phyloP scores from a whole-genome alignment of 2,113 vertebrate genomes.

The Orthonyx spaldingii region DNA sequence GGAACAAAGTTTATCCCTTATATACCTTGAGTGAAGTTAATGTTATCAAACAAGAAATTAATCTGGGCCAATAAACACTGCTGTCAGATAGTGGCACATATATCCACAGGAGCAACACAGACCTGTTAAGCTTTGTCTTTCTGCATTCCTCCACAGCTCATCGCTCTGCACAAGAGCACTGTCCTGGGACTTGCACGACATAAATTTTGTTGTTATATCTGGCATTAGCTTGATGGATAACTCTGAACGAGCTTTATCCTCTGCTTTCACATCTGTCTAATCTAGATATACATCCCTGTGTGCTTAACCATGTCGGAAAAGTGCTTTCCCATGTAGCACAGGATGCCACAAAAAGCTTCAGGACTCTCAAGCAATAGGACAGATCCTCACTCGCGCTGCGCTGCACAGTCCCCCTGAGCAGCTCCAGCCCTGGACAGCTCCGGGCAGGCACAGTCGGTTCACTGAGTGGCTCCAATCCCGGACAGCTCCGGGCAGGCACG shows the following conservation, averaged over 20 bases:
- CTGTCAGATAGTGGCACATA: not conserved
- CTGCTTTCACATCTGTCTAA: not conserved
- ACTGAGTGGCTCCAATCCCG: not conserved
- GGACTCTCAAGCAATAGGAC: rapidly evolving
- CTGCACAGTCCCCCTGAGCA: not conserved
- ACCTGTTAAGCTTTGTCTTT: not conserved
- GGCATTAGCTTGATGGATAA: not conserved
- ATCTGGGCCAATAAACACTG: not conserved
- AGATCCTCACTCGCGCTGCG: rapidly evolving
- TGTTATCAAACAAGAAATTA: not conserved
- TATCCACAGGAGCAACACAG: not conserved
- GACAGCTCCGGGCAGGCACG: not conserved
- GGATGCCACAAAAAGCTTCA: not conserved
- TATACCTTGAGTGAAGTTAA: not conserved
- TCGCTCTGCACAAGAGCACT: not conserved
- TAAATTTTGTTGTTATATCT: not conserved
- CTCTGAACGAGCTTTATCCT: not conserved
- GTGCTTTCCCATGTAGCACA: rapidly evolving
- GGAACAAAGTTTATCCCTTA: not conserved
- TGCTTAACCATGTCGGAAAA: not conserved
- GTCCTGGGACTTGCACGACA: not conserved
- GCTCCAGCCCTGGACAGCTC: not conserved
- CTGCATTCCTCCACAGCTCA: not conserved
- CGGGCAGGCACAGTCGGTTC: too few relatives aligned
- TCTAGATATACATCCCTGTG: not conserved